A percentile compares a stretch with the other conserved stretches of the same genome.
Conservation (phyloP, 2,113 vertebrate genomes). For the Nesospiza acunhae region DNA sequence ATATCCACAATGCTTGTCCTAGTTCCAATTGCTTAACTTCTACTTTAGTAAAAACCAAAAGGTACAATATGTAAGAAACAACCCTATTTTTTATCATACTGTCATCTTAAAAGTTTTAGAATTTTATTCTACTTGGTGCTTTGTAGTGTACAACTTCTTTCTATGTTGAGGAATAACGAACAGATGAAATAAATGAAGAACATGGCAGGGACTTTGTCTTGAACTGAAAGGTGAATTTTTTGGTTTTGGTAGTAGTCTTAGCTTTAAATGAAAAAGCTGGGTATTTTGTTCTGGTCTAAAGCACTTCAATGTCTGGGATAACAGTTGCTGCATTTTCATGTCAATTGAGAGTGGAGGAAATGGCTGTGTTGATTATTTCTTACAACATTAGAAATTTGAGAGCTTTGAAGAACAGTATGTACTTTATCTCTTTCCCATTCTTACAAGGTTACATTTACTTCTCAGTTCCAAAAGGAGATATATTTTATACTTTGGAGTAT, state of each 20-base stretch:
- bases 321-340: not conserved
- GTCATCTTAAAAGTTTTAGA: not conserved
- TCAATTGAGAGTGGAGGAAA: not conserved
- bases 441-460: not conserved
- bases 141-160: not conserved
- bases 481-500: not conserved
- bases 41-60: not conserved
- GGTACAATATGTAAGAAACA: not conserved
- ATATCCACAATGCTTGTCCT: not conserved
- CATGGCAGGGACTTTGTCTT: not conserved
- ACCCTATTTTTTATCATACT: not conserved
- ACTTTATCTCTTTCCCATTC: not conserved
- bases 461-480: not conserved
- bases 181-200: not conserved
- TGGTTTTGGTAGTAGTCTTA: not conserved
- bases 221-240: not conserved
- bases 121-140: not conserved
- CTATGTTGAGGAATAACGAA: not conserved
- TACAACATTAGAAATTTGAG: not conserved
- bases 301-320: not conserved
- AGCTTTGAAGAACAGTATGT: not conserved
- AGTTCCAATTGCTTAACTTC: not conserved
- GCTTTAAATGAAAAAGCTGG: not conserved
- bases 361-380: not conserved
- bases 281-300: not conserved